phyloP scores from a whole-genome alignment of 2,113 vertebrate species.

The Passer domesticus region DNA sequence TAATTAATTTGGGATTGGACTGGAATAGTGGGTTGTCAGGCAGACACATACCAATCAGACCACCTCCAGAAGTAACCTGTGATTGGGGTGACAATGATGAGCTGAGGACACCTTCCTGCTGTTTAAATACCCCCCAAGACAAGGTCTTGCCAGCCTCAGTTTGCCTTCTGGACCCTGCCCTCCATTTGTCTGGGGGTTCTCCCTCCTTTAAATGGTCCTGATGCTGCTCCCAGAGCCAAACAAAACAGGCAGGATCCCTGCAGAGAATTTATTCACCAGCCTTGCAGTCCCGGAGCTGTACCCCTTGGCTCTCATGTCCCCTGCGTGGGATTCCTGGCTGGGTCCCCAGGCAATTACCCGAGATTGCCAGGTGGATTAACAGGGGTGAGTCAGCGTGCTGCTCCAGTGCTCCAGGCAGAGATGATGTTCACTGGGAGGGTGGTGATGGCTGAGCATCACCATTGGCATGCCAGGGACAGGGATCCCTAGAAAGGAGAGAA shows the following conservation, averaged over 20 bases:
- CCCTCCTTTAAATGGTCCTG: neutral
- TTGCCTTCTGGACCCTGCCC: neutral
- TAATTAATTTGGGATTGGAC: neutral
- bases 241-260: neutral
- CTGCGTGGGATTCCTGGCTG: neutral
- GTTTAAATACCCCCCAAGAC: neutral
- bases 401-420: neutral
- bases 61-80: neutral
- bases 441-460: neutral
- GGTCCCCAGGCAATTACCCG: neutral
- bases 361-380: neutral
- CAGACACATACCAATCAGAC: fast-evolving
- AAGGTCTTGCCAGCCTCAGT: neutral
- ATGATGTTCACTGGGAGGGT: fast-evolving
- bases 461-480: neutral
- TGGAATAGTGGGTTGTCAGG: neutral
- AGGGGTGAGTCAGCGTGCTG: neutral
- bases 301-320: neutral
- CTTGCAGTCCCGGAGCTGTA: neutral
- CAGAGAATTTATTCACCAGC: neutral
- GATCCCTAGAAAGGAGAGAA: neutral
- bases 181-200: neutral
- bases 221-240: neutral
- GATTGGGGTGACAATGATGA: neutral
- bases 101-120: neutral